A percentile compares a stretch with the other conserved stretches of the same genome.
These are phyloP conservation scores for Melanargia galathea DNA, from an alignment of 2,888 invertebrate genomes.

Conservation along the genomic window DNA sequence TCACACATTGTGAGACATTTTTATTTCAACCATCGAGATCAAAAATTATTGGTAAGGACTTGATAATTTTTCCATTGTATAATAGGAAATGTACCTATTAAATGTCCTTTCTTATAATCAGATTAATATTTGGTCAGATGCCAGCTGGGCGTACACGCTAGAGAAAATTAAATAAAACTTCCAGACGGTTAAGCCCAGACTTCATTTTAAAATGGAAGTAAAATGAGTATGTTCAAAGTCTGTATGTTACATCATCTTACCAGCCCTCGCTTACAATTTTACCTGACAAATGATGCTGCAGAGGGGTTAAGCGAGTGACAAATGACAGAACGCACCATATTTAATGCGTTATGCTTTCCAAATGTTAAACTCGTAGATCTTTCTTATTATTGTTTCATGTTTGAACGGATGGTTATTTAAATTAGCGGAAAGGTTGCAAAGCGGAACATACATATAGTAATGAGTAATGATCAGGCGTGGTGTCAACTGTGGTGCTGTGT, in stretches of 20 bases:
- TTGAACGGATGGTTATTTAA: not conserved
- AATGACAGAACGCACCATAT: conserved; percentile 30
- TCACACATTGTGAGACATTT: too few species aligned
- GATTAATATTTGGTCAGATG: conserved; percentile 21
- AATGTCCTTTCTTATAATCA: conserved; percentile 11
- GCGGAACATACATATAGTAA: too few species aligned
- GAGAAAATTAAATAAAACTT: conserved; percentile 24
- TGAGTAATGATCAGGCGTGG: too few species aligned
- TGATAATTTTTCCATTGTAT: too few species aligned
- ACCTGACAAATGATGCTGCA: conserved; percentile 23
- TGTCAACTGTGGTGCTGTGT: too few species aligned
- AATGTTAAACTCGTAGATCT: not conserved
- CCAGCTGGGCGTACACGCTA: conserved; percentile 14
- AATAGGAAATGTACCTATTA: too few species aligned
- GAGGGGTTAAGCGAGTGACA: conserved; percentile 23
- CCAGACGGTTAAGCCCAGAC: conserved; percentile 16
- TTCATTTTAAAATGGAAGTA: conserved; percentile 12
- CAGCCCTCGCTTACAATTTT: conserved; percentile 17
- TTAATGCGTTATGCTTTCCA: conserved; percentile 6
- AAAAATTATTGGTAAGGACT: too few species aligned
- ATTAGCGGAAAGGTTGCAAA: too few species aligned
- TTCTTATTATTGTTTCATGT: too few species aligned
- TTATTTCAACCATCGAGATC: too few species aligned
- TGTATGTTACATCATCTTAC: conserved; percentile 10
- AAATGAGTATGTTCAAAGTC: conserved; percentile 15